A percentile compares a stretch with the other conserved stretches of the same genome.
These are phyloP conservation scores for Lamellibrachia luymesi DNA, from an alignment of 1,140 invertebrate species.

Conservation along the genomic window DNA sequence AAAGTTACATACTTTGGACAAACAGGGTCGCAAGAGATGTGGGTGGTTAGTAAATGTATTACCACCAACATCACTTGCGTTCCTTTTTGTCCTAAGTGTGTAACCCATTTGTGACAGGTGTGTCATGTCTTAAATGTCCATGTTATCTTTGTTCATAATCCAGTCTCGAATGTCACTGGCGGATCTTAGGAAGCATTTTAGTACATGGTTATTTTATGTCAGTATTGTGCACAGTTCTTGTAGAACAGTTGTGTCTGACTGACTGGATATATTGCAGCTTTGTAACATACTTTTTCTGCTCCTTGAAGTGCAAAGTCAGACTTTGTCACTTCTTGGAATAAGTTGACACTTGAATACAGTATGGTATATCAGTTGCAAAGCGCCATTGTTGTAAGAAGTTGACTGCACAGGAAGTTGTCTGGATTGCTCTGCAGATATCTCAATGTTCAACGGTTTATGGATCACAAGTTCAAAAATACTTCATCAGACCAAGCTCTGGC, in stretches of 20 bases:
- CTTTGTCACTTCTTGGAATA: neutral
- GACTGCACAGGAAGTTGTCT: neutral
- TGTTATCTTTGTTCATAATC: neutral
- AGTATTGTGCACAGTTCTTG: neutral
- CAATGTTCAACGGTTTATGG: neutral
- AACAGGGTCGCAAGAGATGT: neutral
- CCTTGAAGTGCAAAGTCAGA: neutral
- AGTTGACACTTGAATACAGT: neutral
- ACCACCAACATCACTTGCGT: slow-evolving; percentile 23
- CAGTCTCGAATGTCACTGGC: neutral
- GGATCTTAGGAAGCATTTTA: neutral
- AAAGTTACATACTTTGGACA: neutral
- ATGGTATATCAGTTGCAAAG: neutral
- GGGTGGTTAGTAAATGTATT: neutral
- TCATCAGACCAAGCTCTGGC: neutral
- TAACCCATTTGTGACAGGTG: slow-evolving; percentile 1
- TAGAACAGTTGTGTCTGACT: neutral
- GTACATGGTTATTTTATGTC: neutral
- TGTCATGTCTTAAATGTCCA: neutral
- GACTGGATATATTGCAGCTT: neutral
- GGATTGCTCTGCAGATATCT: neutral
- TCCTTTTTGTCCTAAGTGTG: slow-evolving; percentile 45
- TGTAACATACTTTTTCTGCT: neutral
- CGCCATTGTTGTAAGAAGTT: neutral
- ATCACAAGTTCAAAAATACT: neutral